Evolutionary conservation across 2,113 vertebrate species (phyloP).

Genomic region (Vimba vimba): DNA sequence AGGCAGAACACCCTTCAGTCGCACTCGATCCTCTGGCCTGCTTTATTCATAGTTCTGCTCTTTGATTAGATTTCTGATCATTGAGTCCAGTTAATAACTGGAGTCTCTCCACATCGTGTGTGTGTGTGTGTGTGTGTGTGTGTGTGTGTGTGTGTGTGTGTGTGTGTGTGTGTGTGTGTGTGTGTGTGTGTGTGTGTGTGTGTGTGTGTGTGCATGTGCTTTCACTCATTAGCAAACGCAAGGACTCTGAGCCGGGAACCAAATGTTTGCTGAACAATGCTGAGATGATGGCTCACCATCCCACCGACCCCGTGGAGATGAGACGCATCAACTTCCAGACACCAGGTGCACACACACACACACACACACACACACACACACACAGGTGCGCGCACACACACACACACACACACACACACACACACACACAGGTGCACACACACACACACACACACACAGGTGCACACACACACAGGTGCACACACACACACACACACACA

Average conservation of each 20-base stretch:
- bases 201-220: slow-evolving; percentile 58
- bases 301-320: slow-evolving; percentile 97
- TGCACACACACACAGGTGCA: too few relatives aligned
- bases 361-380: background rate
- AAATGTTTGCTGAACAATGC: slow-evolving; percentile 94
- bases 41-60: background rate
- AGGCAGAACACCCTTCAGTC: background rate
- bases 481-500: background rate
- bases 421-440: too few relatives aligned
- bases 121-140: too few relatives aligned
- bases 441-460: background rate
- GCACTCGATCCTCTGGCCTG: background rate
- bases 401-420: too few relatives aligned
- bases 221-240: slow-evolving; percentile 84
- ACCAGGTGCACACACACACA: slow-evolving; percentile 79
- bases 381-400: background rate
- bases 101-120: background rate
- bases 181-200: slow-evolving; percentile 50
- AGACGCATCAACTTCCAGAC: slow-evolving; percentile 98
- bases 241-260: slow-evolving; percentile 93
- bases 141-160: background rate
- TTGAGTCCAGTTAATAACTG: background rate
- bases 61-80: background rate
- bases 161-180: background rate
- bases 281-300: slow-evolving; percentile 92